Evolutionary conservation across 2,888 invertebrate species (phyloP), one percentile per base, ranked within the genome.

Genomic region (Maniola hyperantus): DNA sequence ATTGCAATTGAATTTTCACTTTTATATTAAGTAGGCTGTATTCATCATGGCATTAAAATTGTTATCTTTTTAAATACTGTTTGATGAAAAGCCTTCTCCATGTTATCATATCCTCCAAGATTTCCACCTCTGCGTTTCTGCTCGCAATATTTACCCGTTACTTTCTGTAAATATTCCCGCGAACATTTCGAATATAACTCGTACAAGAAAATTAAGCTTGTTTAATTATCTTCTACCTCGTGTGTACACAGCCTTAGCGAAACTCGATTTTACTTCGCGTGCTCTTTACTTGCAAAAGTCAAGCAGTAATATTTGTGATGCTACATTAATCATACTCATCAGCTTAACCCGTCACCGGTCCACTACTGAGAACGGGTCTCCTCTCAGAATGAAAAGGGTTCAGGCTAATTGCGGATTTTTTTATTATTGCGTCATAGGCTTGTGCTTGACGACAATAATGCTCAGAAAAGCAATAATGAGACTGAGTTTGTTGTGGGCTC

Each of bases 191-290:
- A 83, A 84, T 84, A 83, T 81, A 87, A 85, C 87, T 87, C 83
- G 86, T 84, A 88, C 88, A 89, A 88, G 87, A 85, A 87, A 89
- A 89, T 91, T 89, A 90, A 86, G 87, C 87, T 88, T 85, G 90
- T 90, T 88, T 89, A 87, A 90, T 89, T 89, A 86, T 82, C 79
- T 80, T 81, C 79, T 80, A 83, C 79, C 85, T 84, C 77, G 80
- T 79, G 80, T 83, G 81, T 83, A 78, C 77, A 61, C 58, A 76
- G 74, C 80, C 79, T 78, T 76, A 62, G 65, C 67, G 68, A 67
- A 67, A 71, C 66, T 64, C 70, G 62, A 70, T 70, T 68, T 71
- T 62, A 70, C 70, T 73, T 69, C 64, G 66, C 66, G 63, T 69
- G 65, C 63, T 60, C 50, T 61, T 71, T 61, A 57, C 20, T 57